Percentiles rank a stretch among this genome's conserved stretches.
These are phyloP conservation scores for Chloroceryle inda DNA, from an alignment of 2,797 vertebrate genomes.

Conservation along the genomic window DNA sequence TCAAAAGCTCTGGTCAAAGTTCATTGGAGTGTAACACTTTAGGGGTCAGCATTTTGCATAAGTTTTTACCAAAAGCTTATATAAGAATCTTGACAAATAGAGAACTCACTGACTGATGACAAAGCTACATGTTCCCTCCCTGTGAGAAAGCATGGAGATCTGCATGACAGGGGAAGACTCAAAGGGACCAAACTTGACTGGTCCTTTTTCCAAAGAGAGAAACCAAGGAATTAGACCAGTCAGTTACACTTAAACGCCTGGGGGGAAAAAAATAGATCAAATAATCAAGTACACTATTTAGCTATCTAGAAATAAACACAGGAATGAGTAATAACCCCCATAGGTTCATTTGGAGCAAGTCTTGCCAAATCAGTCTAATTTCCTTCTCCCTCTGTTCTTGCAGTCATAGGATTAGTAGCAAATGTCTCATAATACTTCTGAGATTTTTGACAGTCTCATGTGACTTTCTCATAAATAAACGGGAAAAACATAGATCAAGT, in stretches of 20 bases:
- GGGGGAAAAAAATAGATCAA: not conserved
- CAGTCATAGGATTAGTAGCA: not conserved
- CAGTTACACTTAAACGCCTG: not conserved
- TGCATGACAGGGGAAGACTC: not conserved
- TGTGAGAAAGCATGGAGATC: not conserved
- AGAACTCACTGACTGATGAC: not conserved
- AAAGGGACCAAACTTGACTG: not conserved
- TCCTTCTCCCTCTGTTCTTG: not conserved
- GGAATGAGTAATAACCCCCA: not conserved
- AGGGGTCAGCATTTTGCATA: not conserved
- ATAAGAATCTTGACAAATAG: not conserved
- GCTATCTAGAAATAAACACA: not conserved
- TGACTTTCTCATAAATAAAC: not conserved
- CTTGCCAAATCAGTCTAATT: not conserved
- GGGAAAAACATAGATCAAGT: not conserved
- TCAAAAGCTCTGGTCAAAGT: not conserved
- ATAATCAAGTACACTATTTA: not conserved
- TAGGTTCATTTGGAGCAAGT: not conserved
- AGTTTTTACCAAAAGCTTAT: not conserved
- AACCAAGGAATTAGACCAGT: not conserved
- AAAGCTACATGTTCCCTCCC: not conserved
- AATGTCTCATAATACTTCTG: not conserved
- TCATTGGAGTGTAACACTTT: not conserved
- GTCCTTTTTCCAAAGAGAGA: not conserved
- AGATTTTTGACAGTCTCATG: not conserved